Evolutionary conservation across 2,888 invertebrate species (phyloP), one percentile per base, ranked within the genome.

Genomic region (Chromoteleia sp.): DNA sequence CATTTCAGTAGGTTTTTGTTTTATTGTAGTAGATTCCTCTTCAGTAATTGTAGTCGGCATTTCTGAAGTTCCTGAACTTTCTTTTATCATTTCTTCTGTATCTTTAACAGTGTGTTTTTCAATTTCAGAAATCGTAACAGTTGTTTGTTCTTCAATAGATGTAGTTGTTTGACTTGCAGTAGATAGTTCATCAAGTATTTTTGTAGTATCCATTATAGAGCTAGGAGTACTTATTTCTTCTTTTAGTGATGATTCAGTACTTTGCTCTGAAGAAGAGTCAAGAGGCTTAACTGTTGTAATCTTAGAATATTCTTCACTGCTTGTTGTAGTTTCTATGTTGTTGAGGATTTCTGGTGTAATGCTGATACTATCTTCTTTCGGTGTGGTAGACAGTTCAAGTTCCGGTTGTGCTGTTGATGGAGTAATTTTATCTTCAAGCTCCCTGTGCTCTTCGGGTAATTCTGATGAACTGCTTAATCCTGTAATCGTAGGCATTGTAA

Each of bases 101-200:
- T 85, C 59, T 75, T 63, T 54, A 30, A 48, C 56, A 52, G 74
- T 52, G 65, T 85, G 78, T 43, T 70, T 70, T 54, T 84, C 77
- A 5, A 63, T 70, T 65, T 33, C 70, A 14, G 21, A 56, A 61
- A 36, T 19, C 29, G 36, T 67, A 25, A 75, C 7, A 10, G 45
- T 65, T 45, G 59, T n/a, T 7, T 58, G 76, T 14, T 67, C 81
- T 25, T 33, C 59, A 4, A 17, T 58, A 39, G 36, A 10, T 48
- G 61, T 50, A 5, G 75, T 54, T 29, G 70, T 25, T 75, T 78
- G 61, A 50, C 54, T 68, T 56, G n/a, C n/a, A n/a, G 48, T 41
- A 14, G 39, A 43, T 30, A 45, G 10, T 75, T 80, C 76, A 81
- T 74, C 63, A 25, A 30, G 75, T 58, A 21, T 29, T 48, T 39